Base-by-base conservation (phyloP, 2,113 vertebrate species). In the Cheirogaleus medius region DNA sequence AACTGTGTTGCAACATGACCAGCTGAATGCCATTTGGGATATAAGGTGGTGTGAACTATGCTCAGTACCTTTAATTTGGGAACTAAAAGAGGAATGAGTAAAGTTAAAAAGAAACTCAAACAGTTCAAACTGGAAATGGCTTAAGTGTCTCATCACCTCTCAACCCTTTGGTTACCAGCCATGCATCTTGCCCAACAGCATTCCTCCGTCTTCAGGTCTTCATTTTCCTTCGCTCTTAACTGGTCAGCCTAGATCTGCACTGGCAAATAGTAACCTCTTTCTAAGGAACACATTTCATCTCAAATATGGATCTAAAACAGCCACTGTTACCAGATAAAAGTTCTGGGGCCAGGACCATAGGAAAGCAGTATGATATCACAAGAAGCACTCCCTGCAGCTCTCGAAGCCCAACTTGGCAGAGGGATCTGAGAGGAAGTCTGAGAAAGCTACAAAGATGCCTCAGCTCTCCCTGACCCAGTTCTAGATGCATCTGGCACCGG, bases 381-480 rank as follows among this genome's bases (percentile, higher is more conserved):
- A 66, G 58, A 23, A 69, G 54, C 76, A 71, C 84, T 89, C 95
- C 88, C 87, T 54, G 81, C 64, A 68, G 94, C 82, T 32, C 68
- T 58, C 54, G 69, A 58, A 54, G 49, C 66, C 47, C 49, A 58
- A 87, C 87, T 95, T 89, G 64, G 76, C 92, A 84, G 29, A 74
- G 66, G 87, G 92, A 82, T 95, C 81, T 21, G 10, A 63, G 15
- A 77, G 68, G 73, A 95, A 68, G 81, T 91, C 84, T 44, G 86
- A 83, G 81, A 87, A 95, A 95, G 90, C 88, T 37, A 90, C 87
- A n/a, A 52, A 66, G 84, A 90, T 69, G 82, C 93, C 77, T 87
- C 29, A 32, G 82, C 96, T 93, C 71, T 71, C 84, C 60, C 96
- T 97, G 96, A 97, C 96, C 97, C 97, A 95, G 73, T 96, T 97